Evolutionary conservation across 2,113 vertebrate species (phyloP).

Genomic region (Acrocephalus arundinaceus): DNA sequence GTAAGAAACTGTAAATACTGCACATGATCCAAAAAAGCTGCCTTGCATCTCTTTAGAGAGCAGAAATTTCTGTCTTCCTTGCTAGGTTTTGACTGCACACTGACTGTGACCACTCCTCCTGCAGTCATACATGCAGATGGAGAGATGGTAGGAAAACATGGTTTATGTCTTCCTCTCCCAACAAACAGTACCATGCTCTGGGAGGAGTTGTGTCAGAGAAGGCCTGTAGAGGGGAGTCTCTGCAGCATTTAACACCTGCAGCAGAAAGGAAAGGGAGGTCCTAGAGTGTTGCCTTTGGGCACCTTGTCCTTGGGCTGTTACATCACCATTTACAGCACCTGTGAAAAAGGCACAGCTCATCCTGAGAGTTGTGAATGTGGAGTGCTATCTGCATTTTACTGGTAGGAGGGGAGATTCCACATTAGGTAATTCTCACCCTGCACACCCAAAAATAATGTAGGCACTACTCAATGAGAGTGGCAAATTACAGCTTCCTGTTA

Average conservation of each 20-base stretch:
- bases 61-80: background rate
- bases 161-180: background rate
- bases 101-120: background rate
- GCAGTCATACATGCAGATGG: fast-evolving
- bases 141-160: fast-evolving
- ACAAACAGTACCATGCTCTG: background rate
- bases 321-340: background rate
- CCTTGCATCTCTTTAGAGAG: background rate
- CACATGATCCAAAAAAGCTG: background rate
- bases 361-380: background rate
- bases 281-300: background rate
- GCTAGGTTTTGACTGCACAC: background rate
- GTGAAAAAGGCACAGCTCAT: background rate
- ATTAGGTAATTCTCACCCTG: background rate
- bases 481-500: background rate
- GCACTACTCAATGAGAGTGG: background rate
- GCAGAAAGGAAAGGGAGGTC: background rate
- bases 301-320: background rate
- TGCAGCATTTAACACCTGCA: background rate
- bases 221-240: background rate
- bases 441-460: background rate
- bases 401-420: background rate
- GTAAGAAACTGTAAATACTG: background rate
- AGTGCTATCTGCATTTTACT: background rate
- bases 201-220: background rate